phyloP scores from a whole-genome alignment of 2,888 invertebrate genomes.

The Pycnomerus fuliginosus region DNA sequence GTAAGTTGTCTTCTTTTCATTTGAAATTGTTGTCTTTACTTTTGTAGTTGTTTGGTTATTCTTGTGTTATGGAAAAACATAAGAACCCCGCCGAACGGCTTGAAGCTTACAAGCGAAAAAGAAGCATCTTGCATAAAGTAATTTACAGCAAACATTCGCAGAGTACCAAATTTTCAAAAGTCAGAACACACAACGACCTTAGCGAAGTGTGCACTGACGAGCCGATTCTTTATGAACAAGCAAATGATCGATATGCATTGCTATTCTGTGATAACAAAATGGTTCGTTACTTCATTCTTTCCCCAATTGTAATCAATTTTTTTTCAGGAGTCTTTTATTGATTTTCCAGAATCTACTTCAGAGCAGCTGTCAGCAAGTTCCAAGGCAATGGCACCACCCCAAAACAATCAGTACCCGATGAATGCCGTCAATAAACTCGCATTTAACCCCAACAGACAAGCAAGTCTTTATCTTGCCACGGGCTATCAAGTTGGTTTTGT shows the following conservation, averaged over 20 bases:
- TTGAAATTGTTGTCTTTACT: neutral
- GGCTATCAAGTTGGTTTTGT: slow-evolving; percentile 56
- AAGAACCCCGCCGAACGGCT: slow-evolving; percentile 29
- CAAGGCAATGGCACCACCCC: slow-evolving; percentile 7
- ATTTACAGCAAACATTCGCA: neutral
- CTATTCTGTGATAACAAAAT: slow-evolving; percentile 47
- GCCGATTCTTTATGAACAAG: slow-evolving; percentile 55
- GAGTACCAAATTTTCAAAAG: slow-evolving; percentile 8
- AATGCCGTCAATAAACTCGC: slow-evolving; percentile 46
- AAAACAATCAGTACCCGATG: slow-evolving; percentile 41
- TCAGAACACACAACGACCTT: slow-evolving; percentile 13
- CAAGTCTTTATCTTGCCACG: slow-evolving; percentile 50
- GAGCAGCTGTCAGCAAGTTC: slow-evolving; percentile 12
- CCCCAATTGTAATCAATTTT: slow-evolving; percentile 1
- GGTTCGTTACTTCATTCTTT: slow-evolving; percentile 31
- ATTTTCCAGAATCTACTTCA: slow-evolving; percentile 22
- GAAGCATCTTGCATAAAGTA: slow-evolving; percentile 14
- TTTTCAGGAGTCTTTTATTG: slow-evolving; percentile 28
- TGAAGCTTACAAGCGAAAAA: slow-evolving; percentile 20
- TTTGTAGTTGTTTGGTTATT: slow-evolving; percentile 32
- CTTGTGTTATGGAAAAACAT: slow-evolving; percentile 36
- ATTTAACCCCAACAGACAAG: slow-evolving; percentile 53
- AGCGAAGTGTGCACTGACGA: slow-evolving; percentile 36
- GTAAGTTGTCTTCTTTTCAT: slow-evolving; percentile 1
- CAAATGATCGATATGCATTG: slow-evolving; percentile 55